These are phyloP conservation scores for Tarsius wallacei DNA, from an alignment of 2,797 vertebrate species.

Conservation along the genomic window DNA sequence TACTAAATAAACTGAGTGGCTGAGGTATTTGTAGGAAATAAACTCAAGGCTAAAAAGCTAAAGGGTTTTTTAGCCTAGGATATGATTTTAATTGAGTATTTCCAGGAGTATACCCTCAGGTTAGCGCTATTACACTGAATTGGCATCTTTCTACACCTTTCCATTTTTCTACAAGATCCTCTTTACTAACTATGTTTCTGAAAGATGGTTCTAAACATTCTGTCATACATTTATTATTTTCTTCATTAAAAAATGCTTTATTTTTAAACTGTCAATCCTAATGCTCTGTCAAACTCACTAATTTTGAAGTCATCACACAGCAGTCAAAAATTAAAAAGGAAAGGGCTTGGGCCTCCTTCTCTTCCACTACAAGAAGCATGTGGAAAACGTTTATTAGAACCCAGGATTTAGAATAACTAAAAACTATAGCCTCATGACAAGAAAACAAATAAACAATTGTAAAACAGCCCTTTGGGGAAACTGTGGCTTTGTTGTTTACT, in stretches of 20 bases:
- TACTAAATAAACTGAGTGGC: slow-evolving; percentile 69
- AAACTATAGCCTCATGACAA: not conserved
- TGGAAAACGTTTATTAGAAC: slow-evolving; percentile 19
- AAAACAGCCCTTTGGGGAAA: slow-evolving; percentile 46
- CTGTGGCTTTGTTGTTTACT: slow-evolving; percentile 2
- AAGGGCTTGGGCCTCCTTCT: not conserved
- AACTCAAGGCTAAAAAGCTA: slow-evolving; percentile 70
- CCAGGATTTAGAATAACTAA: slow-evolving; percentile 2
- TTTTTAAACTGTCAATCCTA: not conserved
- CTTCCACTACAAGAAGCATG: not conserved
- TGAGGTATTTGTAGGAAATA: slow-evolving; percentile 77
- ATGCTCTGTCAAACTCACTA: not conserved
- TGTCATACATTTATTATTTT: slow-evolving; percentile 42
- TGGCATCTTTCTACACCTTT: not conserved
- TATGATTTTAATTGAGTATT: slow-evolving; percentile 60
- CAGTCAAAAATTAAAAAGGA: slow-evolving; percentile 38
- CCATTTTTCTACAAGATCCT: slow-evolving; percentile 45
- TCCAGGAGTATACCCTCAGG: not conserved
- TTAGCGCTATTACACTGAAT: not conserved
- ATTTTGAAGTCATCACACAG: not conserved
- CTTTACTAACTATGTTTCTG: slow-evolving; percentile 53
- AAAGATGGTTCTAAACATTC: slow-evolving; percentile 46
- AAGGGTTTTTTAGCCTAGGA: slow-evolving; percentile 47
- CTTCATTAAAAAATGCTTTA: not conserved
- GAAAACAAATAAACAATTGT: slow-evolving; percentile 6